Percentiles rank a stretch among this genome's conserved stretches.
phyloP scores from a whole-genome alignment of 2,797 vertebrate species.

The Scleropages formosus region DNA sequence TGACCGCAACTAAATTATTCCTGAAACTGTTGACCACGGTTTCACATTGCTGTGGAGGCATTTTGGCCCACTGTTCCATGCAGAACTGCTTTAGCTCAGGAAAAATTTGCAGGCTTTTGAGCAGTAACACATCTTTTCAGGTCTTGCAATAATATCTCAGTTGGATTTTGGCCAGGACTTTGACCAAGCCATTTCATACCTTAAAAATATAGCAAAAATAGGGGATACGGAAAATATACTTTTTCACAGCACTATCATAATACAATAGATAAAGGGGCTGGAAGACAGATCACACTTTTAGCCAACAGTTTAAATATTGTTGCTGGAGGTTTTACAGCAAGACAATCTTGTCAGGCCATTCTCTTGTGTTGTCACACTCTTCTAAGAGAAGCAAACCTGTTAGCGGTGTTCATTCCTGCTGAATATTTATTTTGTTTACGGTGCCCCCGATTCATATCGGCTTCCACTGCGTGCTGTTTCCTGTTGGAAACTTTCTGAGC shows the following conservation, averaged over 20 bases:
- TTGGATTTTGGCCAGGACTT: neutral
- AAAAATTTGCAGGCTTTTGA: no score
- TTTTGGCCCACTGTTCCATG: no score
- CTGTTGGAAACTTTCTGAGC: neutral
- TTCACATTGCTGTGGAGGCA: no score
- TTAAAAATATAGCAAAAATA: no score
- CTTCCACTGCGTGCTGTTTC: neutral
- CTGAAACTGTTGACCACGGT: no score
- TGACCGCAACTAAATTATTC: no score
- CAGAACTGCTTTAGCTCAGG: no score
- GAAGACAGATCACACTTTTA: neutral
- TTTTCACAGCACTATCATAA: no score
- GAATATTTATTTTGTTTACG: slow-evolving; percentile 8
- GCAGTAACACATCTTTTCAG: no score
- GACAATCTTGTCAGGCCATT: neutral
- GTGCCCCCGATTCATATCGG: slow-evolving; percentile 3
- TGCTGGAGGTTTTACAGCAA: neutral
- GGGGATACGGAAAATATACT: no score
- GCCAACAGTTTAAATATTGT: neutral
- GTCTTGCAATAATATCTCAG: neutral
- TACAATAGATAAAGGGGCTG: no score
- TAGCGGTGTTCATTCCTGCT: neutral
- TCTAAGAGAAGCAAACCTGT: neutral
- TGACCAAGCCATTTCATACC: no score
- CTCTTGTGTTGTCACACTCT: neutral